Evolutionary conservation across 1,140 invertebrate species (phyloP).

Genomic region (Delia radicum): DNA sequence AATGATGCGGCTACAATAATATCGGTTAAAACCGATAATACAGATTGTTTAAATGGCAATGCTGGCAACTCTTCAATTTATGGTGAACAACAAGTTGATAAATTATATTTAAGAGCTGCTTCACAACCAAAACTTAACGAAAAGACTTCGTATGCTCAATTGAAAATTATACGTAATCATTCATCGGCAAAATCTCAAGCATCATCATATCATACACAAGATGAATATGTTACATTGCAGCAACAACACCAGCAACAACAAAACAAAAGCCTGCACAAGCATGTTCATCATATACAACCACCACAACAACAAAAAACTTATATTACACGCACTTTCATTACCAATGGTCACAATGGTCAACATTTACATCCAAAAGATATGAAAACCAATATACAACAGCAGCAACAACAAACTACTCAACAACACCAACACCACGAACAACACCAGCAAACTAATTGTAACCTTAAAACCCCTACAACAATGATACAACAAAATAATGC

Average conservation of each 20-base stretch:
- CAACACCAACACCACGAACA: no score
- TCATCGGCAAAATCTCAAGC: constrained; percentile 8
- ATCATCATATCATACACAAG: constrained; percentile 40
- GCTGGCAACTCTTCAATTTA: constrained; percentile 2
- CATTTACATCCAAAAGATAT: constrained; percentile 49
- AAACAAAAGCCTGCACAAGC: constrained; percentile 27
- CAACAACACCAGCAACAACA: constrained; percentile 29
- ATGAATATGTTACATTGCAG: constrained; percentile 51
- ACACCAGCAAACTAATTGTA: constrained; percentile 7
- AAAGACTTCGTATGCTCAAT: constrained; percentile 49
- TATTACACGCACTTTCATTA: constrained; percentile 33
- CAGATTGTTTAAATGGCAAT: constrained; percentile 25
- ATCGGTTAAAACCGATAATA: neutral
- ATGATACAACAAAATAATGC: neutral
- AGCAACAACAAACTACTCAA: neutral
- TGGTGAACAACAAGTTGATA: constrained; percentile 63
- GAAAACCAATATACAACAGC: neutral
- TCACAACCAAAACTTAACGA: constrained; percentile 51
- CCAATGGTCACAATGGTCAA: constrained; percentile 51
- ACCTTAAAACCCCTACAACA: constrained; percentile 9
- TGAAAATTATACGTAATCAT: constrained; percentile 43
- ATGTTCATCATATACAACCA: no score
- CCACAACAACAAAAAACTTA: constrained; percentile 13
- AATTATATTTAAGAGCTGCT: constrained; percentile 62
- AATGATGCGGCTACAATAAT: constrained; percentile 6